Conservation (phyloP, 2,797 vertebrate genomes). For the Microcaecilia unicolor region DNA sequence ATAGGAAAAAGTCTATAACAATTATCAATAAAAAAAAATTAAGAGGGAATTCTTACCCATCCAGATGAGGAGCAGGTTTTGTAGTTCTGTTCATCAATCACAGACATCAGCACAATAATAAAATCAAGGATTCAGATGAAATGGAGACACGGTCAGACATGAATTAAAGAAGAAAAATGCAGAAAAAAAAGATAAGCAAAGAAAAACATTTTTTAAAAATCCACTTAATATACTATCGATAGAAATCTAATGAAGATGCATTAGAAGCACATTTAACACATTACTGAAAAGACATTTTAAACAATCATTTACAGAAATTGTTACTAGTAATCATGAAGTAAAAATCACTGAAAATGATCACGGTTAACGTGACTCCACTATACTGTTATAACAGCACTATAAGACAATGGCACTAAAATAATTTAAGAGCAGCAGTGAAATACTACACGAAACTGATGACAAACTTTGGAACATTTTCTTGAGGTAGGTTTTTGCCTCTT, state of each 20-base stretch:
- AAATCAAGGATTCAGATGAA: slow-evolving; percentile 44
- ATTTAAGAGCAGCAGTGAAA: too few relatives aligned
- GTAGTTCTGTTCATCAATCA: slow-evolving; percentile 78
- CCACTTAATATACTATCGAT: background rate
- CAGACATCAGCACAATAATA: slow-evolving; percentile 37
- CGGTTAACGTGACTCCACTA: too few relatives aligned
- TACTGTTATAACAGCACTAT: too few relatives aligned
- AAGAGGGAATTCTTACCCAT: slow-evolving; percentile 67
- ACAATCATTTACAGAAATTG: slow-evolving; percentile 1
- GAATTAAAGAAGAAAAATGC: slow-evolving; percentile 46
- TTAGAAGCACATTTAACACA: background rate
- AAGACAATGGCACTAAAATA: too few relatives aligned
- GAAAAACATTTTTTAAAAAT: too few relatives aligned
- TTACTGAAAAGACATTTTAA: slow-evolving; percentile 1
- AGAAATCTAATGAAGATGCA: too few relatives aligned
- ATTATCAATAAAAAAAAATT: too few relatives aligned
- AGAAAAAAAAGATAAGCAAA: slow-evolving; percentile 44
- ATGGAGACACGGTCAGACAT: slow-evolving; percentile 21
- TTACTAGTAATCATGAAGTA: too few relatives aligned
- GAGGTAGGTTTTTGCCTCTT: too few relatives aligned
- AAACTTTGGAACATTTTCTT: too few relatives aligned
- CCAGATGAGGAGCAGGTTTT: slow-evolving; percentile 89
- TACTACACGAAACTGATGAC: too few relatives aligned
- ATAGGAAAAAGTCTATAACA: too few relatives aligned
- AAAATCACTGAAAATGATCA: slow-evolving; percentile 10